Base-by-base conservation (phyloP, 1,140 invertebrate species). In the Platyscapa corneri region DNA sequence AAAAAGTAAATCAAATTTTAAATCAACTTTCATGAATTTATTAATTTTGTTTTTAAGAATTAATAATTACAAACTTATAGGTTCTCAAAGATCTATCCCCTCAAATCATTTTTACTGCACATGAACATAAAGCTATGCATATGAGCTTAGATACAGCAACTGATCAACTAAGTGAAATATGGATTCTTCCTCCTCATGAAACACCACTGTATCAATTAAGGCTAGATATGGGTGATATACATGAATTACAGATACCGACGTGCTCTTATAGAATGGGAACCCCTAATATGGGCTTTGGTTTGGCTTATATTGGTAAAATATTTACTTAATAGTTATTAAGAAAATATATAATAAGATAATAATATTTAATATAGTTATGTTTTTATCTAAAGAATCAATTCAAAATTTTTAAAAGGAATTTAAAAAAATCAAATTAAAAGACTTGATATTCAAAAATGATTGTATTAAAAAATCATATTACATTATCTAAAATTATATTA, bases 261-360 rank as follows among this genome's bases (percentile, higher is more conserved):
- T 98, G 97, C 92, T 98, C 97, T 10, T 99, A 99, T 92, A 95
- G 98, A 90, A 99, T 99, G 98, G 98, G 98, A 3, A 96, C 96
- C 34, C 88, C 90, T 18, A 94, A 96, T 86, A 97, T 98, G 91
- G 98, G 97, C 30, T 98, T 96, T 93, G 97, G 97, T 64, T 95
- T 96, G 87, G 96, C 96, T 10, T 93, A 97, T 81, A 94, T 98
- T 85, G 96, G 97, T 98, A 94, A 94, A n/a, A 67, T 83, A 64
- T 76, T 77, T 39, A 42, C 60, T 23, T 46, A 60, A n/a, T 56
- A 60, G 34, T 46, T 37, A 37, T 37, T 64, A 60, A 27, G 10
- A 60, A 65, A 42, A 46, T 82, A 27, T 53, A 16, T 53, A 10
- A 53, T 53, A 12, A 46, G n/a, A n/a, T n/a, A n/a, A n/a, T n/a